Percentiles rank a stretch among this genome's conserved stretches.
Conservation (phyloP, 1,140 invertebrate genomes). For the Drosophila suzukii region DNA sequence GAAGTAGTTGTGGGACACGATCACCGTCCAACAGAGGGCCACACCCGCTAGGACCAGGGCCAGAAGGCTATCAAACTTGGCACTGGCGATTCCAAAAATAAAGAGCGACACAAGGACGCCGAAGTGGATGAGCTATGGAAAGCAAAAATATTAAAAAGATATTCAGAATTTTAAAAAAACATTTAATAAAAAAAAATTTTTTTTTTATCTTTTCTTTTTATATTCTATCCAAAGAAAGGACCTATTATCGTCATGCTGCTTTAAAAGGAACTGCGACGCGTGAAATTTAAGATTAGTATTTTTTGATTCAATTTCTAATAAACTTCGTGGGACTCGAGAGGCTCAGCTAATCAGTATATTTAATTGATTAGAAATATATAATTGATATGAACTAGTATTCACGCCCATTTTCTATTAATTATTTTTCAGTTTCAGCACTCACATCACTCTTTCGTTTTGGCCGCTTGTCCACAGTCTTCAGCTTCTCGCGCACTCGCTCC, state of each 20-base stretch:
- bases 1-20: conserved; percentile 92
- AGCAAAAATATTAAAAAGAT: not conserved
- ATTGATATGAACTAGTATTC: not conserved
- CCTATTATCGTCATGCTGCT: not conserved
- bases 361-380: conserved; percentile 23
- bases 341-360: conserved; percentile 1
- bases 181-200: not conserved
- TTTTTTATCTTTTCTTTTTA: too few relatives aligned
- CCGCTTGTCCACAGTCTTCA: conserved; percentile 84
- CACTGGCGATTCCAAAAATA: conserved; percentile 85
- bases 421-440: conserved; percentile 30
- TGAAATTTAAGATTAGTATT: not conserved
- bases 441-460: conserved; percentile 75
- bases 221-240: too few relatives aligned
- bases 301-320: not conserved
- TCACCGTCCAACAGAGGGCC: conserved; percentile 86
- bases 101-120: conserved; percentile 85
- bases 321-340: not conserved
- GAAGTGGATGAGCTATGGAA: conserved; percentile 63
- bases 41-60: conserved; percentile 85
- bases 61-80: conserved; percentile 83
- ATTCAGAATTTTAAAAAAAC: too few relatives aligned
- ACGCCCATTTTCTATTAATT: not conserved
- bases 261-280: conserved; percentile 3
- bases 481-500: conserved; percentile 84